These are phyloP conservation scores for Lithobius niger DNA, from an alignment of 1,140 invertebrate species.

Conservation along the genomic window DNA sequence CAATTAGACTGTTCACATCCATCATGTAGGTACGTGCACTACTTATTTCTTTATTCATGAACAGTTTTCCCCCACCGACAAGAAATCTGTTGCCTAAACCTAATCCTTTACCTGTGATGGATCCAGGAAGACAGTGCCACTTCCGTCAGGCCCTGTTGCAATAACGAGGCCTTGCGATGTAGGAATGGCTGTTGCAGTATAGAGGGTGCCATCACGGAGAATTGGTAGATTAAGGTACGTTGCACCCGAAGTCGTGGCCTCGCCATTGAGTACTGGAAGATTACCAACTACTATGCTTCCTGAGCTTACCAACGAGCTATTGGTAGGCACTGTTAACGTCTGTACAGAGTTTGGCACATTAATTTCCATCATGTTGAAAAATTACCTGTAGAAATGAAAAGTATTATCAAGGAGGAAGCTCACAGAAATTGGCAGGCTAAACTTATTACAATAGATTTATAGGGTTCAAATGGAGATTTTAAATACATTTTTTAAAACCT, in stretches of 20 bases:
- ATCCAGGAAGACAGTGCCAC: constrained; percentile 6
- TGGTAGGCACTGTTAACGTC: not conserved
- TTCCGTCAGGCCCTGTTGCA: constrained; percentile 9
- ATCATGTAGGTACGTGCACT: too few relatives aligned
- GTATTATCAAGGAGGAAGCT: too few relatives aligned
- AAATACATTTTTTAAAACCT: too few relatives aligned
- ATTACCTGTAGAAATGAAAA: not conserved
- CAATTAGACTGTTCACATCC: too few relatives aligned
- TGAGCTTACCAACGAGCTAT: not conserved
- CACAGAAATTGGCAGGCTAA: too few relatives aligned
- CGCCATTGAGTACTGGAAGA: not conserved
- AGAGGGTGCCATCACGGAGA: constrained; percentile 2
- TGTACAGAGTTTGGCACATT: not conserved
- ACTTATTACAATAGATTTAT: too few relatives aligned
- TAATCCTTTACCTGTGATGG: constrained; percentile 6
- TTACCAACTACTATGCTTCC: constrained; percentile 1
- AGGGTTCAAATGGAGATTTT: too few relatives aligned
- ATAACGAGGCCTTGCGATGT: constrained; percentile 9
- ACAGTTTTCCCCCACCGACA: not conserved
- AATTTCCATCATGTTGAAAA: not conserved
- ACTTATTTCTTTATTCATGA: too few relatives aligned
- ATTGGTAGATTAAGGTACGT: constrained; percentile 6
- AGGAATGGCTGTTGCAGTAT: not conserved
- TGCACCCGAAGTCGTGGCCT: not conserved
- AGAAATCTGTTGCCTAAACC: too few relatives aligned